A percentile compares a stretch with the other conserved stretches of the same genome.
Evolutionary conservation across 2,113 vertebrate genomes (phyloP).

Genomic region (Stegastes partitus): DNA sequence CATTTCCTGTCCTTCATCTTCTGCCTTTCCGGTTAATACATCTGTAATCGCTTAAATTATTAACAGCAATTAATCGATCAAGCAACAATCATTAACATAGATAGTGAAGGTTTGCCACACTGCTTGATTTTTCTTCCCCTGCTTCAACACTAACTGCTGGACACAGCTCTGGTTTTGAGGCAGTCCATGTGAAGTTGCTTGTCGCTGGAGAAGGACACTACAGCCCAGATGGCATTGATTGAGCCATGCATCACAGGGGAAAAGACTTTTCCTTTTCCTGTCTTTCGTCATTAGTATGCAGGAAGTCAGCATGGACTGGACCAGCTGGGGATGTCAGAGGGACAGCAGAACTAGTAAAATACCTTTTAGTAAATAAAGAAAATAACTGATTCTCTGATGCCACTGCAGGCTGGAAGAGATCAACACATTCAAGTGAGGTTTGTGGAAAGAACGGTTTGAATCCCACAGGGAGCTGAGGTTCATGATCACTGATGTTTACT

Average conservation of each 20-base stretch:
- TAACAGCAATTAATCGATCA: too few species aligned
- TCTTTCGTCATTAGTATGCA: conserved; percentile 33
- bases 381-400: not conserved
- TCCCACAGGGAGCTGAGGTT: not conserved
- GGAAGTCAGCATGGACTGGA: not conserved
- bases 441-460: too few species aligned
- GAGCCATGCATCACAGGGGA: conserved; percentile 2
- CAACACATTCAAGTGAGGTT: too few species aligned
- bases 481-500: not conserved
- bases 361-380: not conserved
- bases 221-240: conserved; percentile 8
- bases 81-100: too few species aligned
- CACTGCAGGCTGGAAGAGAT: not conserved
- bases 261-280: conserved; percentile 47
- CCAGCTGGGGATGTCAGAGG: not conserved
- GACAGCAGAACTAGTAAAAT: not conserved
- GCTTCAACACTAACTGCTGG: not conserved
- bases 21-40: too few species aligned
- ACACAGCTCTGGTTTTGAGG: not conserved
- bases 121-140: not conserved
- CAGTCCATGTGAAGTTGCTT: not conserved
- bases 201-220: not conserved
- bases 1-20: too few species aligned
- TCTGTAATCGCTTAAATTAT: too few species aligned
- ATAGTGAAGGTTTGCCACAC: not conserved